Percentiles rank a stretch among this genome's conserved stretches.
These are phyloP conservation scores for Aphaenogaster floridana DNA, from an alignment of 1,140 invertebrate species.

Conservation along the genomic window DNA sequence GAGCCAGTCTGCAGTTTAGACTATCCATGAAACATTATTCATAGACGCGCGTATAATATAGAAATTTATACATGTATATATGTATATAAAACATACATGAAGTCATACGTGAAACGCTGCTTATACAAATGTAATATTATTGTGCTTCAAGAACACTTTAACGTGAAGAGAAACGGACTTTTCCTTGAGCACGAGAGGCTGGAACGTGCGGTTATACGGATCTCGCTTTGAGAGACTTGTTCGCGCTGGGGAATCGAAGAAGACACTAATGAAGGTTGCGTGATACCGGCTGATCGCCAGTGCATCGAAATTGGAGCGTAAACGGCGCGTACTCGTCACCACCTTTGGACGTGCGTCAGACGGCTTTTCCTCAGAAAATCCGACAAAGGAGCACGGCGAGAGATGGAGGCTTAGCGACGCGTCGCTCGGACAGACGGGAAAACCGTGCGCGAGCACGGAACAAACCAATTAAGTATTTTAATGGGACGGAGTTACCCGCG, in stretches of 20 bases:
- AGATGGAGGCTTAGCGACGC: neutral
- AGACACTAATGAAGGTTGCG: constrained; percentile 73
- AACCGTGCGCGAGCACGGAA: constrained; percentile 65
- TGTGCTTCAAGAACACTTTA: neutral
- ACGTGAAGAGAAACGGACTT: neutral
- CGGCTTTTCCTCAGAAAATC: constrained; percentile 15
- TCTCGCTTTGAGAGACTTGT: constrained; percentile 61
- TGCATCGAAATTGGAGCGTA: constrained; percentile 32
- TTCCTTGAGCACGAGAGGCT: neutral
- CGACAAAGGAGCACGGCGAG: neutral
- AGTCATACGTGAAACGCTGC: neutral
- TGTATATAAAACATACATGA: neutral
- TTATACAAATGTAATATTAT: neutral
- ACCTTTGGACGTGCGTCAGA: neutral
- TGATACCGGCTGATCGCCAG: constrained; percentile 65
- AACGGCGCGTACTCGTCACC: constrained; percentile 23
- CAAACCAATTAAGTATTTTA: constrained; percentile 82
- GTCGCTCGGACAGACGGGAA: neutral
- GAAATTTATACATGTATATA: neutral
- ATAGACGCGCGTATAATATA: neutral
- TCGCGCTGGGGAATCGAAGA: constrained; percentile 44
- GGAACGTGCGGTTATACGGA: constrained; percentile 12
- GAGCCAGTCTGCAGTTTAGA: neutral
- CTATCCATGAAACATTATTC: constrained; percentile 5
- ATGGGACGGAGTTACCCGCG: constrained; percentile 67